Base-by-base conservation (phyloP, 2,888 invertebrate genomes). In the Torymus texanus region DNA sequence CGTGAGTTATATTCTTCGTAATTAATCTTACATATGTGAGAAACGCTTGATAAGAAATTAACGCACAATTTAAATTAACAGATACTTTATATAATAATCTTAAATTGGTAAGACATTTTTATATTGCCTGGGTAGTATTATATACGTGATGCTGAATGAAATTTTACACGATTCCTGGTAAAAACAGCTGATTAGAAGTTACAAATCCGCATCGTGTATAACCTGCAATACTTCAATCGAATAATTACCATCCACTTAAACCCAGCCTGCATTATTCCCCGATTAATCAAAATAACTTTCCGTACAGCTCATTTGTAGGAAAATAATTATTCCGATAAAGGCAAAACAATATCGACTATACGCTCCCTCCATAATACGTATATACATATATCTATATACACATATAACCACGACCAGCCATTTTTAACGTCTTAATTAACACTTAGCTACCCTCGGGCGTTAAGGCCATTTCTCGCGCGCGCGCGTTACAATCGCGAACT, bases 341-440 rank as follows among this genome's bases (percentile, higher is more conserved):
- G 58, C n/a, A 65, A 70, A 55, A 71, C 56, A 71, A 75, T 71
- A 79, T 72, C 72, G 79, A 72, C 67, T 75, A 51, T 75, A 51
- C 18, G n/a, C 0, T 5, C 13, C 12, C 8, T n/a, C 5, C 21
- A 21, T 21, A 21, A 21, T 21, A 8, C 8, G 10, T 8, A 41
- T 41, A 41, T 41, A 1, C 8, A 29, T 8, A 5, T 8, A 29
- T 8, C 1, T 29, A 29, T 8, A 29, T 3, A n/a, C 41, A 2
- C 56, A n/a, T 41, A 21, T 50, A 66, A 29, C 56, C 14, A 41
- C 41, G 18, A 14, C 56, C 71, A 53, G 41, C 18, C 58, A 72
- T 81, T 79, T 81, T 81, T 79, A 79, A 81, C 79, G 70, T 75
- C 81, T 81, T 78, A 81, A 78, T 81, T 81, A 81, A 73, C 75